Base-by-base conservation (phyloP, 2,113 vertebrate genomes). In the Halichoeres trimaculatus region DNA sequence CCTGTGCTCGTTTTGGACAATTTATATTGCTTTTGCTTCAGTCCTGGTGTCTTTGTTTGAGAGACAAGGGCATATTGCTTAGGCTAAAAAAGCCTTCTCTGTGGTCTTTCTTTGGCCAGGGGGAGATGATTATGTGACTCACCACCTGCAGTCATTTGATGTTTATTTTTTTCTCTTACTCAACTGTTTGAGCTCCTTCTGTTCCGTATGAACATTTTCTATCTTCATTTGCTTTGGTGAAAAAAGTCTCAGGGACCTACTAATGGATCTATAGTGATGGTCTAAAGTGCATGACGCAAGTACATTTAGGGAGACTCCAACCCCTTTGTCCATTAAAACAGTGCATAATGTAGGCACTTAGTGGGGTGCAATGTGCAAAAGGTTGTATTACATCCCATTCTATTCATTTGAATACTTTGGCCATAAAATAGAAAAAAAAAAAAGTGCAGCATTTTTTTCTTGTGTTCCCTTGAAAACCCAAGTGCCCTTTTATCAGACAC, bases 1-100 rank as follows among this genome's bases (percentile, higher is more conserved):
- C 55, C 20, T 67, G 19, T 68, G 52, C 62, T 56, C 56, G 40
- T 79, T 81, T 75, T 52, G 59, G 58, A 67, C 23, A 4, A 71
- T 87, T 84, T 66, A 30, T 41, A 67, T 64, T 72, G 26, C 34
- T 41, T 50, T 77, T 62, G 36, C 17, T 17, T 71, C 59, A 53
- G 17, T 54, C 50, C 34, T 48, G 63, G 38, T 60, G 20, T 14
- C 52, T 66, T 59, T 53, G 17, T 8, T 2, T 7, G 51, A 47
- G 22, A 68, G 40, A 67, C 72, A 62, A 45, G 40, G 20, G 67
- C 38, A 71, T 48, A 57, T 48, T 80, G 22, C 47, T 13, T 4
- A 20, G 17, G 36, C 2, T 51, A 16, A 41, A 12, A 77, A 65
- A 64, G 16, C 40, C 14, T 19, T 35, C 14, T 23, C n/a, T 59